Evolutionary conservation across 23 tunicate genomes (phyloP), one percentile per base, ranked within the genome.

Genomic region (Styela clava): DNA sequence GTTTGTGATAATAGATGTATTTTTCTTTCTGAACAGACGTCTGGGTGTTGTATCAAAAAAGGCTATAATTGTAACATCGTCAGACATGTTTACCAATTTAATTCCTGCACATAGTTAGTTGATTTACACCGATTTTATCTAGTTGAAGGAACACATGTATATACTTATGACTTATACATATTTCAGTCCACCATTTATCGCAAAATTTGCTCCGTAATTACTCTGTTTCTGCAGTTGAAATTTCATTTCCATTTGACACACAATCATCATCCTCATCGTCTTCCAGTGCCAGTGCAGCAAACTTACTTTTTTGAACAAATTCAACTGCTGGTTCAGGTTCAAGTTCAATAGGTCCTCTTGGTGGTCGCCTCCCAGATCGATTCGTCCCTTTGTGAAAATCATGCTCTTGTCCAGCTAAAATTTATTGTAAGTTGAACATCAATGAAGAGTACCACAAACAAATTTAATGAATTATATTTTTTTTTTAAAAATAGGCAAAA

Each of bases 241-340:
- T 12, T 44, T 44, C 56, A 12, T 44, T 44, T 7, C 56, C 56
- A 44, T 44, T 44, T 5, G 56, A 5, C 12, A 44, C 56, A 44
- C 51, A 36, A 83, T 52, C 32, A 35, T 84, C 88, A 1, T 83
- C 80, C 24, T 85, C 95, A 37, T 84, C 74, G 72, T 83, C 87
- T 2, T 87, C 97, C 22, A 86, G 64, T 1, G 91, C 78, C 64
- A 92, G 74, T 33, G 89, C 44, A 32, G 97, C 87, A 63, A 92
- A 92, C 63, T 92, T 92, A 80, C 97, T 92, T 64, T 87, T 71
- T 27, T 69, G 32, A 22, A 76, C 91, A 62, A 92, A 92, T 19
- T 92, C 82, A 24, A 34, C 44, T 0, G 65, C 33, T 7, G 65
- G 65, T 29, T 76, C 65, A 0, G 81, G 1, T 29, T 76, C 81